A percentile compares a stretch with the other conserved stretches of the same genome.
Evolutionary conservation across 2,113 vertebrate genomes (phyloP).

Genomic region (Asarcornis scutulata): DNA sequence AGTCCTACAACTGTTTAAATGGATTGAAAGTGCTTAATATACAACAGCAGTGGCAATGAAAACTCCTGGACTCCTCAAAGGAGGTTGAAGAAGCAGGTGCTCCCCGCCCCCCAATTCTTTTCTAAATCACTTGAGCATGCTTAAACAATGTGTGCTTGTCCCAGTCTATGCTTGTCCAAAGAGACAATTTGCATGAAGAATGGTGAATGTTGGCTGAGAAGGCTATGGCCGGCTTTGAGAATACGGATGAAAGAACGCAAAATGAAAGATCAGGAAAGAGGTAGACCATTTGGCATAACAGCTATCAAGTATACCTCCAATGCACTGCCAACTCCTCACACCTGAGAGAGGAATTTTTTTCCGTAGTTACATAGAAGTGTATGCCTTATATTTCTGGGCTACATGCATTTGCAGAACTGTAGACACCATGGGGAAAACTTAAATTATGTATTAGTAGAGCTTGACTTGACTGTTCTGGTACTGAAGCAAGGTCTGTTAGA

Average conservation of each 20-base stretch:
- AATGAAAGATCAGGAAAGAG: background rate
- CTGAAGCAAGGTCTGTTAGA: slow-evolving; percentile 39
- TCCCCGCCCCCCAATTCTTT: background rate
- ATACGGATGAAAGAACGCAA: background rate
- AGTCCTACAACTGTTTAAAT: slow-evolving; percentile 53
- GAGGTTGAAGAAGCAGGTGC: background rate
- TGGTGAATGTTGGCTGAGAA: background rate
- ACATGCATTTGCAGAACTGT: background rate
- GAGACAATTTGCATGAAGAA: background rate
- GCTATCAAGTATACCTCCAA: background rate
- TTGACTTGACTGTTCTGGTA: slow-evolving; percentile 41
- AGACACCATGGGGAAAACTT: background rate
- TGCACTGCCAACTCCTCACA: background rate
- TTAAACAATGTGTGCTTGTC: background rate
- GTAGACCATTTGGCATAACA: background rate
- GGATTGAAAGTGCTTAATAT: slow-evolving; percentile 45
- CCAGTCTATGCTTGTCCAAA: background rate
- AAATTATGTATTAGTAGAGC: slow-evolving; percentile 47
- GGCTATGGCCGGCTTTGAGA: background rate
- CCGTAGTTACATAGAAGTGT: background rate
- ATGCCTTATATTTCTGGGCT: background rate
- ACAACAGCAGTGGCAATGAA: background rate
- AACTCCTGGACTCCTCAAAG: background rate
- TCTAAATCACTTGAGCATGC: background rate
- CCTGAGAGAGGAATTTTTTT: background rate